Conservation (phyloP, 2,888 invertebrate species). For the Synergus laeviventris region DNA sequence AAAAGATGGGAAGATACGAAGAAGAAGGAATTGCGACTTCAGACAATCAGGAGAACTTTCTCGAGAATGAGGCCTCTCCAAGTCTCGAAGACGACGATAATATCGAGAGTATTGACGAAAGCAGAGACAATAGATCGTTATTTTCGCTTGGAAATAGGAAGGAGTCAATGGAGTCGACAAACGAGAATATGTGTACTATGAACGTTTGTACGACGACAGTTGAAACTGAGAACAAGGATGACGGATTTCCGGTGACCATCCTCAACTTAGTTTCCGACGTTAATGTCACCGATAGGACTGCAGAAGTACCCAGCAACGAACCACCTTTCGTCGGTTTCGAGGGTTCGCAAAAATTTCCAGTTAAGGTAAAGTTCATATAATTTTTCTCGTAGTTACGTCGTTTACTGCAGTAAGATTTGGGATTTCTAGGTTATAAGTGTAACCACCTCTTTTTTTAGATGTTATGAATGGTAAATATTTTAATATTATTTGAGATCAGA, state of each 20-base stretch:
- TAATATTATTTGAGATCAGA: too few species aligned
- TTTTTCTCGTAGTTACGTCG: constrained; percentile 13
- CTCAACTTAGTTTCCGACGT: constrained; percentile 17
- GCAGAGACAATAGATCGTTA: constrained; percentile 1
- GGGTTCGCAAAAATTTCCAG: constrained; percentile 65
- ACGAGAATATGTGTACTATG: constrained; percentile 6
- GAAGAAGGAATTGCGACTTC: constrained; percentile 29
- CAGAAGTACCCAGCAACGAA: constrained; percentile 47
- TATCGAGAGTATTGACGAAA: constrained; percentile 45
- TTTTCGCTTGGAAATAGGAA: not conserved
- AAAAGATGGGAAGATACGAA: constrained; percentile 34
- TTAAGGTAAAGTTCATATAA: constrained; percentile 46
- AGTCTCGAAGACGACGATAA: constrained; percentile 44
- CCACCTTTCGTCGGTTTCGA: constrained; percentile 64
- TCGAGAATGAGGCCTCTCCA: constrained; percentile 40
- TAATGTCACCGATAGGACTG: constrained; percentile 27
- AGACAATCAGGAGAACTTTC: constrained; percentile 47
- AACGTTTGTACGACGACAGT: not conserved
- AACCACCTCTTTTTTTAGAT: too few species aligned
- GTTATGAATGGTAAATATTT: too few species aligned
- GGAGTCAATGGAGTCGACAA: constrained; percentile 9
- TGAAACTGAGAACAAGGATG: not conserved
- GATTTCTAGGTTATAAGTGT: not conserved
- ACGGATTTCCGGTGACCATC: constrained; percentile 18
- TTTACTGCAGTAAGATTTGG: not conserved